Evolutionary conservation across 1,140 invertebrate species (phyloP).

Genomic region (Drosophila truncata): DNA sequence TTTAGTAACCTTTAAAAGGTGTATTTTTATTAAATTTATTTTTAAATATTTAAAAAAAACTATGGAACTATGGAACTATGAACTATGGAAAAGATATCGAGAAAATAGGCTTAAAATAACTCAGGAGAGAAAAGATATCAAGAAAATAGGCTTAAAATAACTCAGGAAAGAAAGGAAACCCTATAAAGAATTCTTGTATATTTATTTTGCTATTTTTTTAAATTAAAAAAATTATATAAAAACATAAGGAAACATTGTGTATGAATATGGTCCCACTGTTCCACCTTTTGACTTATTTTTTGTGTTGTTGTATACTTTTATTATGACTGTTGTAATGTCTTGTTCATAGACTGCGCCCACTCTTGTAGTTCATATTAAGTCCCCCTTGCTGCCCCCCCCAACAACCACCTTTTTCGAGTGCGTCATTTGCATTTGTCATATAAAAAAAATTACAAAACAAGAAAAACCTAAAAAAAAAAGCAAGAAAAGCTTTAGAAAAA

Average conservation of each 20-base stretch:
- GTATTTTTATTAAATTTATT: too few species aligned
- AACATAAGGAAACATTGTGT: too few species aligned
- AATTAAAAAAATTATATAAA: not conserved
- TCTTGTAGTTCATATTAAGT: slow-evolving; percentile 42
- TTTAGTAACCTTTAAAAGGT: too few species aligned
- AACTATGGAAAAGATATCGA: too few species aligned
- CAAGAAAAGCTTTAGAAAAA: not conserved
- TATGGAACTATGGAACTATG: too few species aligned
- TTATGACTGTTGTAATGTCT: slow-evolving; percentile 32
- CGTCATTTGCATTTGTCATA: slow-evolving; percentile 78
- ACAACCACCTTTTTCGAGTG: slow-evolving; percentile 25
- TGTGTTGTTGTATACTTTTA: slow-evolving; percentile 13
- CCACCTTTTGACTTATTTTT: slow-evolving; percentile 10
- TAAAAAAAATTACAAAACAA: slow-evolving; percentile 19
- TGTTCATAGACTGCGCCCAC: slow-evolving; percentile 58
- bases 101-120: too few species aligned
- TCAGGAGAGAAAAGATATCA: too few species aligned
- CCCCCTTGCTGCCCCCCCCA: not conserved
- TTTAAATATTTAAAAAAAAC: too few species aligned
- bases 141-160: too few species aligned
- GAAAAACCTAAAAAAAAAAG: not conserved
- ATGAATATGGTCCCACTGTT: slow-evolving; percentile 29
- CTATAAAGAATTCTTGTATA: too few species aligned
- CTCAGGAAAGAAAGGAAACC: too few species aligned
- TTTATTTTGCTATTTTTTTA: not conserved